These are phyloP conservation scores for Pseudorasbora parva DNA, from an alignment of 2,113 vertebrate genomes.

Conservation along the genomic window DNA sequence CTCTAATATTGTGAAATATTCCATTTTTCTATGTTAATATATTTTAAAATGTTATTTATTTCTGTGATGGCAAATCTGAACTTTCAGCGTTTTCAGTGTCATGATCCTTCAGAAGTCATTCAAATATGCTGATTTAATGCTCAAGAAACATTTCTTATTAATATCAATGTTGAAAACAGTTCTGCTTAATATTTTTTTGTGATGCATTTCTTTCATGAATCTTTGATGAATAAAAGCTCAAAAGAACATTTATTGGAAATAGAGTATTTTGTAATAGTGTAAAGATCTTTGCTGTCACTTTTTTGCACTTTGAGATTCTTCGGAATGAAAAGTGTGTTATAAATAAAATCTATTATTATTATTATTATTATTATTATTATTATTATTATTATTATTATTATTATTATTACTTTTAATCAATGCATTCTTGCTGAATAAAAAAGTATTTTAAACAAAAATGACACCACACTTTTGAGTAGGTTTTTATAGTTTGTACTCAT, in stretches of 20 bases:
- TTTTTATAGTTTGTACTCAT: too few species aligned
- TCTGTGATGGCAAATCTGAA: not conserved
- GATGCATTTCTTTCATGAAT: not conserved
- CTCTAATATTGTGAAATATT: not conserved
- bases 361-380: too few species aligned
- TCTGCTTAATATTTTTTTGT: not conserved
- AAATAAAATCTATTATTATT: too few species aligned
- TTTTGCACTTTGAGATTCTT: too few species aligned
- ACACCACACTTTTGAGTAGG: not conserved
- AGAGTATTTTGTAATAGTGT: not conserved
- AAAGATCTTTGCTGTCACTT: not conserved
- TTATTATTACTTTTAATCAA: not conserved
- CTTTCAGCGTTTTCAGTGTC: not conserved
- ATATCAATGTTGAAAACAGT: not conserved
- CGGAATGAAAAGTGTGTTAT: too few species aligned
- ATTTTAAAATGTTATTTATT: not conserved
- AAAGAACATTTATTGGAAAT: not conserved
- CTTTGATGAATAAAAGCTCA: not conserved
- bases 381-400: too few species aligned
- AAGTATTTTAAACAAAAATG: not conserved
- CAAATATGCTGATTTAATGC: not conserved
- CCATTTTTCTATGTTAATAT: not conserved
- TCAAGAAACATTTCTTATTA: not conserved
- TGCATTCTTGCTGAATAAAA: not conserved
- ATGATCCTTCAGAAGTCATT: not conserved